These are phyloP conservation scores for Polietes domitor DNA, from an alignment of 2,888 invertebrate genomes.

Conservation along the genomic window DNA sequence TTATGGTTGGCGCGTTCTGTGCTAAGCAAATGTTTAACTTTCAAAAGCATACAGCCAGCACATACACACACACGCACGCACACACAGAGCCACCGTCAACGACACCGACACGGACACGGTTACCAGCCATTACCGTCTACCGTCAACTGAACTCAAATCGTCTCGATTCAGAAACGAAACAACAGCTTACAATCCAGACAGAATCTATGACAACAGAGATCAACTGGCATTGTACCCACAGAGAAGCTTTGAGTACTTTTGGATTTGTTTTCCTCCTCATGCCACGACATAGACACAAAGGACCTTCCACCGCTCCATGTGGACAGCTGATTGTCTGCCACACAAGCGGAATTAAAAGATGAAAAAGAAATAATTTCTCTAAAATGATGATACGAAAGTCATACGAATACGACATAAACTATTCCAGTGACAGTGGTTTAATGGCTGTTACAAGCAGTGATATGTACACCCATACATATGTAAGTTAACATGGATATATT, in stretches of 20 bases:
- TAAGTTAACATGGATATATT: not conserved
- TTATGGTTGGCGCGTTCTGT: constrained; percentile 60
- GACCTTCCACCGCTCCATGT: not conserved
- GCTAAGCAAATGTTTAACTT: constrained; percentile 69
- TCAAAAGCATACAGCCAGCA: constrained; percentile 56
- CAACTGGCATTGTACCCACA: not conserved
- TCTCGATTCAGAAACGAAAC: not conserved
- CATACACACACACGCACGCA: constrained; percentile 3
- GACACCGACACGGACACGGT: constrained; percentile 36
- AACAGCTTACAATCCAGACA: constrained; percentile 34
- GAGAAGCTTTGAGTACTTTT: constrained; percentile 3
- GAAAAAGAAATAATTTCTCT: not conserved
- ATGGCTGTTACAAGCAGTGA: not conserved
- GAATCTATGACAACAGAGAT: constrained; percentile 24
- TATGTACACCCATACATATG: not conserved
- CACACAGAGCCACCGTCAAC: not conserved
- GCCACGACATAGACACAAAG: not conserved
- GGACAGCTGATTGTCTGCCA: not conserved
- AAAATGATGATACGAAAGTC: not conserved
- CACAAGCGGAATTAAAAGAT: not conserved
- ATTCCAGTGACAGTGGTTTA: not conserved
- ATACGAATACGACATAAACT: not conserved
- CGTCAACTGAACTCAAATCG: constrained; percentile 24
- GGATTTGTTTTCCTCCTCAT: not conserved
- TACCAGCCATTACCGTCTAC: constrained; percentile 28